A percentile compares a stretch with the other conserved stretches of the same genome.
phyloP scores from a whole-genome alignment of 2,888 invertebrate genomes.

The Drosophila putrida region DNA sequence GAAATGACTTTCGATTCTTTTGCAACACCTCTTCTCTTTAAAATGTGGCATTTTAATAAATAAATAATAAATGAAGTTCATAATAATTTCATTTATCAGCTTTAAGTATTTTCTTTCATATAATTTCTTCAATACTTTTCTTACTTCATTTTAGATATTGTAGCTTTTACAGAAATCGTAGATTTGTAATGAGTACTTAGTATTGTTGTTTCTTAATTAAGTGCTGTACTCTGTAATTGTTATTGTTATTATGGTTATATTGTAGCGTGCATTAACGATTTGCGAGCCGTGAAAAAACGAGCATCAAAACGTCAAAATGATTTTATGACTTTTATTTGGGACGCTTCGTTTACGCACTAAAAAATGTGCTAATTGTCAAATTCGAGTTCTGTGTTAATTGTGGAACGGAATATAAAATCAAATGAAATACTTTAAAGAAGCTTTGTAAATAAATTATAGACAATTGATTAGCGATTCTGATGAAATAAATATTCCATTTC shows the following conservation, averaged over 20 bases:
- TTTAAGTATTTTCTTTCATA: too few relatives aligned
- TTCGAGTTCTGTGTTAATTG: constrained; percentile 63
- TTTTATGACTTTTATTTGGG: constrained; percentile 53
- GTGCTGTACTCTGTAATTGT: constrained; percentile 2
- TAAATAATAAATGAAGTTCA: too few relatives aligned
- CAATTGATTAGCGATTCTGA: constrained; percentile 38
- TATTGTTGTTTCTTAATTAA: constrained; percentile 6
- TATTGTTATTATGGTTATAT: background rate
- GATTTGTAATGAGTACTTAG: constrained; percentile 6
- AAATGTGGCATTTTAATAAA: too few relatives aligned
- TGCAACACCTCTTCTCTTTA: too few relatives aligned
- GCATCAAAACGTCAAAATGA: constrained; percentile 4
- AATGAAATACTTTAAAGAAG: constrained; percentile 32
- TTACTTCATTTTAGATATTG: too few relatives aligned
- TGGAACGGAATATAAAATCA: constrained; percentile 15
- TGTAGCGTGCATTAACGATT: constrained; percentile 58
- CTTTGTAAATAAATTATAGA: constrained; percentile 48
- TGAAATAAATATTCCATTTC: constrained; percentile 36
- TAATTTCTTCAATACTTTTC: background rate
- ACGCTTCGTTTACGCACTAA: constrained; percentile 68
- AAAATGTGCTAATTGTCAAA: constrained; percentile 61
- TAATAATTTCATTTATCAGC: too few relatives aligned
- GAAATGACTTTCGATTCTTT: too few relatives aligned
- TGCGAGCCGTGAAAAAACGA: constrained; percentile 44
- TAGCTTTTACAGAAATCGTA: background rate